A percentile compares a stretch with the other conserved stretches of the same genome.
Evolutionary conservation across 2,888 invertebrate genomes (phyloP).

Genomic region (Sphinx pinastri): DNA sequence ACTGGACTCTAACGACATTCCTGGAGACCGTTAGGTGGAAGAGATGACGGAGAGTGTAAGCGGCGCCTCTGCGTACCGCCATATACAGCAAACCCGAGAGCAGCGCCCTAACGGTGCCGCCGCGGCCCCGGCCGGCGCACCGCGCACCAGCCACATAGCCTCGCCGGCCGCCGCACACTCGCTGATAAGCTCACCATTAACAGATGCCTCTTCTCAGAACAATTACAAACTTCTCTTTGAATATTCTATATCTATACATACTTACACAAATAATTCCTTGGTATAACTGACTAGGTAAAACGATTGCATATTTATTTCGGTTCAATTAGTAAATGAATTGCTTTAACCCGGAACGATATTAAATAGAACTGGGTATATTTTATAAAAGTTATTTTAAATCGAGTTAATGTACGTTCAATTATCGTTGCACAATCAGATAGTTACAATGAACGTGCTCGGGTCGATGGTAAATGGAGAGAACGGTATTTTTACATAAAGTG

Average conservation of each 20-base stretch:
- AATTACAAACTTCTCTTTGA: constrained; percentile 46
- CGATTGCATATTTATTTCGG: background rate
- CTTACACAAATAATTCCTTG: constrained; percentile 6
- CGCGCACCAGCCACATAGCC: constrained; percentile 32
- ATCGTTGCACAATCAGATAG: constrained; percentile 25
- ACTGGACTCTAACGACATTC: constrained; percentile 74
- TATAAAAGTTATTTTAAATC: constrained; percentile 24
- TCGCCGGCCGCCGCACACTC: constrained; percentile 37
- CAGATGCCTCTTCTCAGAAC: constrained; percentile 35
- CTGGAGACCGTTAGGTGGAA: constrained; percentile 75
- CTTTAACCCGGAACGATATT: constrained; percentile 2
- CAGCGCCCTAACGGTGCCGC: constrained; percentile 60
- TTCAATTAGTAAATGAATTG: constrained; percentile 11
- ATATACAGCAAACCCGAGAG: constrained; percentile 45
- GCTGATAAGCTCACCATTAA: constrained; percentile 52
- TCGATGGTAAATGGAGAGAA: constrained; percentile 34
- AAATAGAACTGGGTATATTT: background rate
- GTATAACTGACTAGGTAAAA: background rate
- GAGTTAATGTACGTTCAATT: constrained; percentile 26
- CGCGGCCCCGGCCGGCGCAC: constrained; percentile 40
- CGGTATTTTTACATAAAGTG: constrained; percentile 46
- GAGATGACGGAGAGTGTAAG: constrained; percentile 48
- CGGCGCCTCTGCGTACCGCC: constrained; percentile 33
- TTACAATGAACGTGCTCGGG: constrained; percentile 29
- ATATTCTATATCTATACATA: constrained; percentile 31